These are phyloP conservation scores for Paguma larvata DNA, from an alignment of 2,797 vertebrate genomes.

Conservation along the genomic window DNA sequence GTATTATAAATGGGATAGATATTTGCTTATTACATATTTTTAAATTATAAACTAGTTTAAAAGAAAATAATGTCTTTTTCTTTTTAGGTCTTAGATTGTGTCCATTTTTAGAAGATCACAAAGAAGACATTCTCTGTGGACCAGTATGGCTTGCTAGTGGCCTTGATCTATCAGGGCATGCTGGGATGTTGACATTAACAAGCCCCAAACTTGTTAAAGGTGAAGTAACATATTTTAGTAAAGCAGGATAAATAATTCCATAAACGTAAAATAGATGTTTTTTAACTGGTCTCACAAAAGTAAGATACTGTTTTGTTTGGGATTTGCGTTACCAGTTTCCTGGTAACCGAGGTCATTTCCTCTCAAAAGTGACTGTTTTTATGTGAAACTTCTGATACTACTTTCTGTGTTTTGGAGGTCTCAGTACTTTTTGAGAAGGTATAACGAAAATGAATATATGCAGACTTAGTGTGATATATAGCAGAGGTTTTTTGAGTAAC, in stretches of 20 bases:
- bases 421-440: background rate
- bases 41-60: slow-evolving; percentile 23
- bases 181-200: slow-evolving; percentile 98
- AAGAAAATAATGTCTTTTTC: slow-evolving; percentile 45
- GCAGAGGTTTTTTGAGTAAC: background rate
- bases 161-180: slow-evolving; percentile 98
- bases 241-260: slow-evolving; percentile 35
- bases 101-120: slow-evolving; percentile 98
- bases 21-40: slow-evolving; percentile 57
- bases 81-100: slow-evolving; percentile 95
- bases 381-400: background rate
- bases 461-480: background rate
- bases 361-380: background rate
- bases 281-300: background rate
- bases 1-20: slow-evolving; percentile 41
- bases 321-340: slow-evolving; percentile 3
- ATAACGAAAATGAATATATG: background rate
- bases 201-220: slow-evolving; percentile 99
- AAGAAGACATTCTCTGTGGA: slow-evolving; percentile 98
- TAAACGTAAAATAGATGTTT: background rate
- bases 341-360: background rate
- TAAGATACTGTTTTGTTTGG: background rate
- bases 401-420: background rate
- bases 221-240: slow-evolving; percentile 82
- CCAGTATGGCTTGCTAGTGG: slow-evolving; percentile 99